Conservation (phyloP, 2,797 vertebrate genomes). For the Champsocephalus gunnari region DNA sequence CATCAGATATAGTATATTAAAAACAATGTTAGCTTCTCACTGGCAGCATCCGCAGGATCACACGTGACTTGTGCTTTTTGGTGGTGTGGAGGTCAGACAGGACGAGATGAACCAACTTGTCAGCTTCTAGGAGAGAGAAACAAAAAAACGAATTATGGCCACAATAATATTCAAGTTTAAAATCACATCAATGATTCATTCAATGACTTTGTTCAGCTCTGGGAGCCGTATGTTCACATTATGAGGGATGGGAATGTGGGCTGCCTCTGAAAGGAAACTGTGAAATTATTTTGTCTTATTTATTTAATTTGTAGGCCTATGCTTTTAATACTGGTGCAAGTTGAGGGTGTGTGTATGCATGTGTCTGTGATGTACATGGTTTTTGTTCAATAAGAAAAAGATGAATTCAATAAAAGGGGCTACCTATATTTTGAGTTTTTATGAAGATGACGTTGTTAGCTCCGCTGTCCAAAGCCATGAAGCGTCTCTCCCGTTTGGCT, state of each 20-base stretch:
- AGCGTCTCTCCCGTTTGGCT: constrained; percentile 81
- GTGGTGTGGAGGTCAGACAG: constrained; percentile 91
- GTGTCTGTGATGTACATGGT: too few species aligned
- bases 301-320: too few species aligned
- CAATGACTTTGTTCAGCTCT: too few species aligned
- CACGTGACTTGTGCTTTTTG: constrained; percentile 93
- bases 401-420: background rate
- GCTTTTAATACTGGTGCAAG: too few species aligned
- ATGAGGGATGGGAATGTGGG: too few species aligned
- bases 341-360: too few species aligned
- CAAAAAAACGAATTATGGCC: fast-evolving
- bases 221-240: too few species aligned
- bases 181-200: too few species aligned
- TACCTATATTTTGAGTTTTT: constrained; percentile 91
- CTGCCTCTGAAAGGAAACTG: too few species aligned
- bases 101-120: constrained; percentile 93
- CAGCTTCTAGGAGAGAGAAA: constrained; percentile 84
- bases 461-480: constrained; percentile 93
- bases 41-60: constrained; percentile 94
- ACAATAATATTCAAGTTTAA: fast-evolving
- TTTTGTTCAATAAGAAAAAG: too few species aligned
- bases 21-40: constrained; percentile 70
- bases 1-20: background rate
- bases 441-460: constrained; percentile 98
- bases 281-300: too few species aligned